These are phyloP conservation scores for Sitta europaea DNA, from an alignment of 2,113 vertebrate species.

Conservation along the genomic window DNA sequence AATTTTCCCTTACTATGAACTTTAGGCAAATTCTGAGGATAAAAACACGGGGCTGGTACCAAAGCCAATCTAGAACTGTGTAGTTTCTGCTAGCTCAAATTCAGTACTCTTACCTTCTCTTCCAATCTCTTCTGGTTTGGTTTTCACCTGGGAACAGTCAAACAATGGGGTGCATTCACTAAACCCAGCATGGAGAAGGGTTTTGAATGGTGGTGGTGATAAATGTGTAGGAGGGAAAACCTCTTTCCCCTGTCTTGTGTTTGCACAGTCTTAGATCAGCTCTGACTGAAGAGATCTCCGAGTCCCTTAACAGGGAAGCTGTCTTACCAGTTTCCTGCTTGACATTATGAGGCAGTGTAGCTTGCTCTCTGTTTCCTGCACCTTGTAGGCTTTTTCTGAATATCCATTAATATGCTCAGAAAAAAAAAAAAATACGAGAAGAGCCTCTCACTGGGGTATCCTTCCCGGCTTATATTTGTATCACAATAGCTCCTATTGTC, in stretches of 20 bases:
- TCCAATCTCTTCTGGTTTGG: background rate
- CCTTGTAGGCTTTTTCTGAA: background rate
- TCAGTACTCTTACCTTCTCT: background rate
- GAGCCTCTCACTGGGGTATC: background rate
- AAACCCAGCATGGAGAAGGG: rapidly evolving
- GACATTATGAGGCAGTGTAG: background rate
- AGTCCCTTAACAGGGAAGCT: background rate
- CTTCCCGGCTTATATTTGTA: background rate
- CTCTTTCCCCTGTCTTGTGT: background rate
- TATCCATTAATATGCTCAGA: background rate
- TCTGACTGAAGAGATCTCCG: background rate
- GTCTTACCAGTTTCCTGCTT: background rate
- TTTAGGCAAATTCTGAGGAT: background rate
- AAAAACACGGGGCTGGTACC: background rate
- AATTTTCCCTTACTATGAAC: background rate
- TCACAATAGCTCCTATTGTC: background rate
- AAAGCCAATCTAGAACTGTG: background rate
- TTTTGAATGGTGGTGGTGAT: background rate
- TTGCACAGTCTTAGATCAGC: background rate
- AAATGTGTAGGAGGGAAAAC: background rate
- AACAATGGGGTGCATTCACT: background rate
- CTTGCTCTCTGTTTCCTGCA: background rate
- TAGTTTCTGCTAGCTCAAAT: background rate
- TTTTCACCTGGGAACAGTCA: background rate
- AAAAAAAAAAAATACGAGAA: background rate